Evolutionary conservation across 1,140 invertebrate species (phyloP).

Genomic region (Rhopalosiphum maidis): DNA sequence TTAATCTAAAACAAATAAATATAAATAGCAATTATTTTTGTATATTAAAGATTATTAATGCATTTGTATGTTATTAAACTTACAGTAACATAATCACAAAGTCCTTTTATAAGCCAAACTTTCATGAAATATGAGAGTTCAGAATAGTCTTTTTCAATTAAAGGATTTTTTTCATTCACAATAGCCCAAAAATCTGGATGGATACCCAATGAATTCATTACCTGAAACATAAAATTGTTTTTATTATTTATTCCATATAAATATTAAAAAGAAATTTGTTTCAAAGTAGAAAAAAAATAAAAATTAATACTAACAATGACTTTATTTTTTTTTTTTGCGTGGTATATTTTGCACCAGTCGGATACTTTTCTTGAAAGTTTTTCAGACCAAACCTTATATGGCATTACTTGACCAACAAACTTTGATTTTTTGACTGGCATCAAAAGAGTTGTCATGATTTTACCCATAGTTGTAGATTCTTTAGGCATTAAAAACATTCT

Average conservation of each 20-base stretch:
- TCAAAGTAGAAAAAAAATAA: background rate
- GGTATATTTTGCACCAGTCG: conserved; percentile 33
- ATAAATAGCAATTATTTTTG: background rate
- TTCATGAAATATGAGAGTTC: conserved; percentile 65
- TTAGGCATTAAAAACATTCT: conserved; percentile 58
- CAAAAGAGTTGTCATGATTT: conserved; percentile 52
- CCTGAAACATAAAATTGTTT: conserved; percentile 60
- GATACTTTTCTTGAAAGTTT: conserved; percentile 31
- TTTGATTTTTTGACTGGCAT: conserved; percentile 34
- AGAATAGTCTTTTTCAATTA: conserved; percentile 65
- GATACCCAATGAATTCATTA: conserved; percentile 64
- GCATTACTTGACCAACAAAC: background rate
- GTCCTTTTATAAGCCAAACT: conserved; percentile 66
- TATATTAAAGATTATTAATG: background rate
- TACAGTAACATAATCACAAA: conserved; percentile 65
- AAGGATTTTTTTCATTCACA: conserved; percentile 64
- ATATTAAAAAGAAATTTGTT: background rate
- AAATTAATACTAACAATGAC: conserved; percentile 3
- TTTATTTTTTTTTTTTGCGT: conserved; percentile 43
- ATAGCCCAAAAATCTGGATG: conserved; percentile 64
- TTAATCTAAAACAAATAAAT: conserved; percentile 47
- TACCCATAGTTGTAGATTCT: conserved; percentile 46
- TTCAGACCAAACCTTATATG: conserved; percentile 27
- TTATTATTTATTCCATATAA: background rate
- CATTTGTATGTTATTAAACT: conserved; percentile 44